Evolutionary conservation across 2,888 invertebrate genomes (phyloP), one percentile per base, ranked within the genome.

Genomic region (Dendrolimus houi): DNA sequence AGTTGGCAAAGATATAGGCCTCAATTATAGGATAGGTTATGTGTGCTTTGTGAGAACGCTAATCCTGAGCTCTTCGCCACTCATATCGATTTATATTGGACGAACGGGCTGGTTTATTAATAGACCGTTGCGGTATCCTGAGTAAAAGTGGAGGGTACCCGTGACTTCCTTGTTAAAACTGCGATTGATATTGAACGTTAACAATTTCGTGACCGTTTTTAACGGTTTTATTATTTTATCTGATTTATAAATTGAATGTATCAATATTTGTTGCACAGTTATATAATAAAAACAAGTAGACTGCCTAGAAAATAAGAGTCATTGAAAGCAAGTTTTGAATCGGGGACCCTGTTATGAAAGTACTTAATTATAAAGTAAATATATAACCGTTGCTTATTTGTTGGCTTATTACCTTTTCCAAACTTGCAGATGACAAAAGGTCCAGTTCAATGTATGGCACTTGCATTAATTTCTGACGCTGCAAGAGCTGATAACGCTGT

Each of bases 401-500:
- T 6, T 29, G 6, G 29, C 29, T 6, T 29, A 29, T 29, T 6
- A 6, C 3, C 6, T 40, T 53, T 2, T n/a, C 12, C 13, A 10
- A n/a, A 9, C 9, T 54, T 57, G 41, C 62, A 88, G 89, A 73
- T 86, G 81, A 69, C 75, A 2, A 64, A 70, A 2, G 58, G 75
- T 0, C 62, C 81, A 0, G 80, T 83, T 7, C 87, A 86, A 62
- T 83, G 86, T 59, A 62, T 86, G 9, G 79, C 81, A 0, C 64
- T 89, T 58, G 87, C 83, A 1, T 52, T 88, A 58, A 62, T 87
- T 9, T 81, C 86, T 62, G 89, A 89, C 59, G 64, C 76, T 0
- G 75, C 77, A 1, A 74, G 79, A 9, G 81, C 79, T 0, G 85
- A 83, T 0, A 65, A 69, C 8, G 83, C 79, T 0, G 79, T 85